These are phyloP conservation scores for Acanthopleura granulata DNA, from an alignment of 2,888 invertebrate genomes.

Conservation along the genomic window DNA sequence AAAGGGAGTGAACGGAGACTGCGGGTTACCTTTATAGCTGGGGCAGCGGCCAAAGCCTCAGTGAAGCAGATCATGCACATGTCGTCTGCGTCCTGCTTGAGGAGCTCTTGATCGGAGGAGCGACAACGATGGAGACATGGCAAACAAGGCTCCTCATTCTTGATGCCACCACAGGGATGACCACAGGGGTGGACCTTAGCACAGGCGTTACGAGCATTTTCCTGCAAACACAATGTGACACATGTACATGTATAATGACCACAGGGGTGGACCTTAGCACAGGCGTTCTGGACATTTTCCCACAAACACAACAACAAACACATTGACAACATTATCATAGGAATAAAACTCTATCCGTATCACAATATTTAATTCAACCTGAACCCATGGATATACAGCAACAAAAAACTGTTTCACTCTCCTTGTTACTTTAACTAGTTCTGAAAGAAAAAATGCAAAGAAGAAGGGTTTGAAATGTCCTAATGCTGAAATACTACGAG, in stretches of 20 bases:
- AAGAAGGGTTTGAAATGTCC: too few species aligned
- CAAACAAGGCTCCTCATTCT: conserved; percentile 84
- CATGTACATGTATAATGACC: background rate
- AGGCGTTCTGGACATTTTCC: conserved; percentile 85
- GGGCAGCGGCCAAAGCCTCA: conserved; percentile 94
- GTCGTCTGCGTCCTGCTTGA: conserved; percentile 97
- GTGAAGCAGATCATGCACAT: conserved; percentile 99
- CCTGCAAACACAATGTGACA: conserved; percentile 70
- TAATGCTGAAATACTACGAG: too few species aligned
- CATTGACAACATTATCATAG: too few species aligned
- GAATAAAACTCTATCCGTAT: too few species aligned
- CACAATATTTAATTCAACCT: too few species aligned
- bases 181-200: conserved; percentile 86
- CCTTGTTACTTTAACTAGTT: too few species aligned
- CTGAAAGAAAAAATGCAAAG: too few species aligned
- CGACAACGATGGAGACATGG: conserved; percentile 91
- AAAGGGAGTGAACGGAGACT: background rate
- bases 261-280: conserved; percentile 75
- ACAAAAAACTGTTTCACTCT: too few species aligned
- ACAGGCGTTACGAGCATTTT: conserved; percentile 86
- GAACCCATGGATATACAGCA: too few species aligned
- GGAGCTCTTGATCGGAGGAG: conserved; percentile 57
- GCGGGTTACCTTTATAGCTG: conserved; percentile 80
- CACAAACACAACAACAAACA: conserved; percentile 69
- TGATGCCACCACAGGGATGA: conserved; percentile 95